A percentile compares a stretch with the other conserved stretches of the same genome.
Conservation (phyloP, 2,888 invertebrate genomes). For the Furcula furcula region DNA sequence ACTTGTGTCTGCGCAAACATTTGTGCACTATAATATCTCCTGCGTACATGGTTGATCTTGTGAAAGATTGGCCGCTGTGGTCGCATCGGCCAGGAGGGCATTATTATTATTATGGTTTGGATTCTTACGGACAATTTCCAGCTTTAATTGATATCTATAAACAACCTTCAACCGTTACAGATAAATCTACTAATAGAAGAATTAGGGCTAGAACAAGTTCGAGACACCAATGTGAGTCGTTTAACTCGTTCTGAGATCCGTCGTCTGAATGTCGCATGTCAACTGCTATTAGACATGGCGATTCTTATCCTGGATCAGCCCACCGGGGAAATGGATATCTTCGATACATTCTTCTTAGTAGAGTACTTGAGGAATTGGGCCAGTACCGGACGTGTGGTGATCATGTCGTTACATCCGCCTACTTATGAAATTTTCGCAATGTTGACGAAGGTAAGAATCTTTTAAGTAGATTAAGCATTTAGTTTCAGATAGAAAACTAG, state of each 20-base stretch:
- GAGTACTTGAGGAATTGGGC: slow-evolving; percentile 97
- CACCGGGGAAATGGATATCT: slow-evolving; percentile 94
- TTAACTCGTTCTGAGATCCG: slow-evolving; percentile 94
- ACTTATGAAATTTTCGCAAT: slow-evolving; percentile 98
- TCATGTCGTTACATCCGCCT: slow-evolving; percentile 95
- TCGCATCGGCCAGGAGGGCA: too few relatives aligned
- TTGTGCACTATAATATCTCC: too few relatives aligned
- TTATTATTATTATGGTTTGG: too few relatives aligned
- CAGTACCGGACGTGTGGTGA: slow-evolving; percentile 89
- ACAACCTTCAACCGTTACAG: too few relatives aligned
- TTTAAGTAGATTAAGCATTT: too few relatives aligned
- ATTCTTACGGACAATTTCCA: too few relatives aligned
- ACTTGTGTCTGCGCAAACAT: too few relatives aligned
- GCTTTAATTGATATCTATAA: too few relatives aligned
- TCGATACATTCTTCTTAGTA: slow-evolving; percentile 96
- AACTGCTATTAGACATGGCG: slow-evolving; percentile 92
- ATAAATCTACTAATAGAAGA: slow-evolving; percentile 95
- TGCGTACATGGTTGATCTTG: too few relatives aligned
- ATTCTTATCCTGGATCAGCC: slow-evolving; percentile 94
- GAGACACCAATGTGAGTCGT: slow-evolving; percentile 91
- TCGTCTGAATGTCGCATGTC: slow-evolving; percentile 94
- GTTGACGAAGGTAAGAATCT: slow-evolving; percentile 88
- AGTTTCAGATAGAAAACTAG: too few relatives aligned
- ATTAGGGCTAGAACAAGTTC: slow-evolving; percentile 93
- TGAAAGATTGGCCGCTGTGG: too few relatives aligned